Percentiles rank a stretch among this genome's conserved stretches.
Evolutionary conservation across 2,113 vertebrate genomes (phyloP).

Genomic region (Dryoscopus gambensis): DNA sequence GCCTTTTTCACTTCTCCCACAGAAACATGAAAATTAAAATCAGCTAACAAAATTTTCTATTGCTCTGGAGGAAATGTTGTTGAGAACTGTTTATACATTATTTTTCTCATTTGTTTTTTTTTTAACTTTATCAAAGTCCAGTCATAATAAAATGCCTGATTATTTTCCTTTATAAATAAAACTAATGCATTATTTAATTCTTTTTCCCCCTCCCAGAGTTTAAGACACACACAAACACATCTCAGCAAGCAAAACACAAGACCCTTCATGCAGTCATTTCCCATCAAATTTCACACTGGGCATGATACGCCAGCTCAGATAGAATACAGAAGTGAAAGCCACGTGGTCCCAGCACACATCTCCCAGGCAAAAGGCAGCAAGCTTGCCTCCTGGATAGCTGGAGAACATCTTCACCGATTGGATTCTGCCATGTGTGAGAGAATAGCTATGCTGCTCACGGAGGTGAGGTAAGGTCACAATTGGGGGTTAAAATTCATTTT

Average conservation of each 20-base stretch:
- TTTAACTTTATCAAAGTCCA: not conserved
- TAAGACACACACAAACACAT: not conserved
- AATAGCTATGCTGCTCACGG: not conserved
- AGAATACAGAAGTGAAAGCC: not conserved
- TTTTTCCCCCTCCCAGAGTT: not conserved
- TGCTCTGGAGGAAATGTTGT: slow-evolving; percentile 31
- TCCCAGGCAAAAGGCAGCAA: not conserved
- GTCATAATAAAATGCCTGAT: not conserved
- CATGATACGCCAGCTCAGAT: not conserved
- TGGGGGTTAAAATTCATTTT: not conserved
- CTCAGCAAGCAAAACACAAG: not conserved
- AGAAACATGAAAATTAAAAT: slow-evolving; percentile 54
- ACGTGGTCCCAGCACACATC: not conserved
- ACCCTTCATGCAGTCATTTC: not conserved
- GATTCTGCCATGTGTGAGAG: not conserved
- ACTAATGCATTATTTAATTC: not conserved
- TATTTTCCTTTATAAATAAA: not conserved
- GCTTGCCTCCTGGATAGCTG: not conserved
- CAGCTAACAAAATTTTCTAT: slow-evolving; percentile 24
- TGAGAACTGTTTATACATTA: not conserved
- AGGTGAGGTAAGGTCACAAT: not conserved
- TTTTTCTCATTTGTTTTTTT: not conserved
- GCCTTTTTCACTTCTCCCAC: slow-evolving; percentile 62
- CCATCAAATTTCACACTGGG: not conserved
- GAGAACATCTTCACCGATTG: fast-evolving